phyloP scores from a whole-genome alignment of 2,888 invertebrate genomes.

The Latrodectus hesperus region DNA sequence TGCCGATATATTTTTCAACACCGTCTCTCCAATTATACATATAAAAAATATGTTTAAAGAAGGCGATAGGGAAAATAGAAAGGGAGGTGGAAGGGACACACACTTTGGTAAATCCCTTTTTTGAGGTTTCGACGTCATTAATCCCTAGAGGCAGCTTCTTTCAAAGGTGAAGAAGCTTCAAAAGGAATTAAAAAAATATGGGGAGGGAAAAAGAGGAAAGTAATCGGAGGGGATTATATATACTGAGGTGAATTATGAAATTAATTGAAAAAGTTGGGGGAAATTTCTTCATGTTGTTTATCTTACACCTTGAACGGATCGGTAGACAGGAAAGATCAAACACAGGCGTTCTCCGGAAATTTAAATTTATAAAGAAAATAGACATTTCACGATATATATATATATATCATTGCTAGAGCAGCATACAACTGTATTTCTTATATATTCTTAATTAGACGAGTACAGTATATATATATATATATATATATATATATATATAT shows the following conservation, averaged over 20 bases:
- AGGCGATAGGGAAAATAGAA: not conserved
- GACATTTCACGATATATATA: no score
- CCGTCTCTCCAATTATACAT: conserved; percentile 20
- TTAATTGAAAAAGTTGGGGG: conserved; percentile 53
- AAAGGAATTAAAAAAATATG: conserved; percentile 15
- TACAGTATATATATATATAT: no score
- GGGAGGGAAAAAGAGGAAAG: not conserved
- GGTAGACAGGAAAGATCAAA: not conserved
- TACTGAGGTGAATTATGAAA: conserved; percentile 58
- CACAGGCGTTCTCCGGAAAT: not conserved
- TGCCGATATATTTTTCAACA: conserved; percentile 25
- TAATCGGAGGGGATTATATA: conserved; percentile 38
- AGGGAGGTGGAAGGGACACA: not conserved
- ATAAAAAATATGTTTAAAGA: conserved; percentile 27
- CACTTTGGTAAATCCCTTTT: conserved; percentile 8
- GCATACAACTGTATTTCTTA: no score
- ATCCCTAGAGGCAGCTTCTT: conserved; percentile 1
- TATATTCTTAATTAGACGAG: no score
- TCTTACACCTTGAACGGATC: not conserved
- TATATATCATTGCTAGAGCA: no score
- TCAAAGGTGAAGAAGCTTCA: conserved; percentile 20
- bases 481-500: no score
- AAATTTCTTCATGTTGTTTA: conserved; percentile 1
- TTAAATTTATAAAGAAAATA: no score
- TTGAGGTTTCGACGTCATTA: conserved; percentile 2